These are phyloP conservation scores for Brachionus koreanus DNA, from an alignment of 1,140 invertebrate genomes.

Conservation along the genomic window DNA sequence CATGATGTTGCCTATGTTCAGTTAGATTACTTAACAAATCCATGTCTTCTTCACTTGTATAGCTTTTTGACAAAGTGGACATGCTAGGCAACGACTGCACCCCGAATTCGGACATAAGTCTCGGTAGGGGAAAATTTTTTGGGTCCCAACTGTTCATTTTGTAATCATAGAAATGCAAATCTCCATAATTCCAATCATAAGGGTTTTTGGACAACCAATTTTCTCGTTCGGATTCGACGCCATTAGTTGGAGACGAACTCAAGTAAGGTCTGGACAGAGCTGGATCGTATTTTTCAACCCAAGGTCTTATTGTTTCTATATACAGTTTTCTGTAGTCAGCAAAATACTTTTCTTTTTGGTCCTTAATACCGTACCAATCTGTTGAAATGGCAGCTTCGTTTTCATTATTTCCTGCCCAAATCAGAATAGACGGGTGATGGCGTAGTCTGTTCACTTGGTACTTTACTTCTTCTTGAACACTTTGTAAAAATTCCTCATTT, in stretches of 20 bases:
- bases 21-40: slow-evolving; percentile 64
- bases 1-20: slow-evolving; percentile 76
- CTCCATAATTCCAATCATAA: slow-evolving; percentile 74
- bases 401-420: slow-evolving; percentile 91
- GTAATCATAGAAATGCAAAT: slow-evolving; percentile 92
- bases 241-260: slow-evolving; percentile 88
- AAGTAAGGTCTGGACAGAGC: slow-evolving; percentile 65
- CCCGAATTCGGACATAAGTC: slow-evolving; percentile 92
- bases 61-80: slow-evolving; percentile 62
- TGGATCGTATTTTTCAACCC: slow-evolving; percentile 65
- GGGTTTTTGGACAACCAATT: slow-evolving; percentile 75
- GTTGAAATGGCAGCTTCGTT: slow-evolving; percentile 82
- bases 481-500: slow-evolving; percentile 67
- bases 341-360: slow-evolving; percentile 57
- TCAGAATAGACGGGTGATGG: slow-evolving; percentile 81
- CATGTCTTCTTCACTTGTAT: slow-evolving; percentile 62
- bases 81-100: slow-evolving; percentile 79
- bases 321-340: slow-evolving; percentile 82
- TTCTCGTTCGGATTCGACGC: slow-evolving; percentile 66
- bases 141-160: slow-evolving; percentile 73
- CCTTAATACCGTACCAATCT: slow-evolving; percentile 67
- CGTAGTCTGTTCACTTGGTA: slow-evolving; percentile 70
- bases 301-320: slow-evolving; percentile 68
- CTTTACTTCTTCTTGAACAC: slow-evolving; percentile 71
- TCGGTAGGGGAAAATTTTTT: slow-evolving; percentile 70